phyloP scores from a whole-genome alignment of 2,113 vertebrate species.

The Stictonetta naevosa region DNA sequence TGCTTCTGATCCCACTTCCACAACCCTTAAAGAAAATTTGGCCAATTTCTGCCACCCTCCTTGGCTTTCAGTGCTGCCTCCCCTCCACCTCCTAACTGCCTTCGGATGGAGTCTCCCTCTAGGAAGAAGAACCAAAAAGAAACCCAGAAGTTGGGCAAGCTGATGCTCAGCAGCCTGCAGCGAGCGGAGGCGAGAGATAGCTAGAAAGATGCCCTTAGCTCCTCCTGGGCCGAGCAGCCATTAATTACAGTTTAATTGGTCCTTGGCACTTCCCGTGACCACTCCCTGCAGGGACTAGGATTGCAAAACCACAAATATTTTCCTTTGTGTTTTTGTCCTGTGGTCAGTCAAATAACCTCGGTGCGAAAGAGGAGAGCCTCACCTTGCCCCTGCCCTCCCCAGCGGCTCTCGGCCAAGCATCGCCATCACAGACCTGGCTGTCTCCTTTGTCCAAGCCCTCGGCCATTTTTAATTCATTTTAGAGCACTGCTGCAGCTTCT shows the following conservation, averaged over 20 bases:
- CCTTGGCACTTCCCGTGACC: not conserved
- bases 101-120: not conserved
- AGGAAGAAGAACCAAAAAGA: not conserved
- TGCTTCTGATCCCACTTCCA: not conserved
- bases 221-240: not conserved
- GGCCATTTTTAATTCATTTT: not conserved
- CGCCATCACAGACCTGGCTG: not conserved
- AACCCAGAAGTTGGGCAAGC: not conserved
- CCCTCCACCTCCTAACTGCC: not conserved
- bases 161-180: not conserved
- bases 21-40: not conserved
- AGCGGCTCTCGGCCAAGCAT: not conserved
- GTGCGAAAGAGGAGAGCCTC: not conserved
- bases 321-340: conserved; percentile 16
- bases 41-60: not conserved
- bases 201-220: not conserved
- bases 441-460: not conserved
- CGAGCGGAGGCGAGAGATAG: not conserved
- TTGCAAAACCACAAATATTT: conserved; percentile 7
- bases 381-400: not conserved
- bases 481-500: not conserved
- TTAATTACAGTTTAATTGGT: conserved; percentile 5
- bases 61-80: not conserved
- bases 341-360: conserved; percentile 6
- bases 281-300: not conserved